phyloP scores from a whole-genome alignment of 2,888 invertebrate species.

The Hypomecis atomaria region DNA sequence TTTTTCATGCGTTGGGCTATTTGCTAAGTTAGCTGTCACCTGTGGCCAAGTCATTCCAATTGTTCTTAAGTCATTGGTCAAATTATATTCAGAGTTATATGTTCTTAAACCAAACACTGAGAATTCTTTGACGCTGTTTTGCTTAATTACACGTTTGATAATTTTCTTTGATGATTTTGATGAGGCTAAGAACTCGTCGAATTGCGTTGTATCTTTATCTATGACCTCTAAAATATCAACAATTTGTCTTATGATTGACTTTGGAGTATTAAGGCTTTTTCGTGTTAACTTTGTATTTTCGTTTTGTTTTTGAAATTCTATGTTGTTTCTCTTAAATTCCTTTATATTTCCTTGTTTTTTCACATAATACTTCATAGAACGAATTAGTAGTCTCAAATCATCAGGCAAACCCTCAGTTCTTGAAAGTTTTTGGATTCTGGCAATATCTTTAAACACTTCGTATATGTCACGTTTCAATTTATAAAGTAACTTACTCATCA shows the following conservation, averaged over 20 bases:
- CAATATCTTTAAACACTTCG: slow-evolving; percentile 60
- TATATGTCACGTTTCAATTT: slow-evolving; percentile 66
- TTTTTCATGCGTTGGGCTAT: slow-evolving; percentile 48
- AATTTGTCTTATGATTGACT: slow-evolving; percentile 45
- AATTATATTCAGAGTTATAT: slow-evolving; percentile 53
- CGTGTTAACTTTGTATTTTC: background rate
- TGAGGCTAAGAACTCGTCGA: slow-evolving; percentile 51
- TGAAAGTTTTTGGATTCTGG: slow-evolving; percentile 52
- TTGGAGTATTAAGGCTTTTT: slow-evolving; percentile 8
- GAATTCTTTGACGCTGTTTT: slow-evolving; percentile 50
- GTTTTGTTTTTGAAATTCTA: slow-evolving; percentile 19
- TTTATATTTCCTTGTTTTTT: slow-evolving; percentile 44
- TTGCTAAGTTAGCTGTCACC: slow-evolving; percentile 45
- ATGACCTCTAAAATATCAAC: slow-evolving; percentile 55
- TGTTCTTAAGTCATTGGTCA: slow-evolving; percentile 53
- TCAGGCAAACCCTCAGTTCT: slow-evolving; percentile 46
- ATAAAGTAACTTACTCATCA: slow-evolving; percentile 49
- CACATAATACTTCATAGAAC: slow-evolving; percentile 59
- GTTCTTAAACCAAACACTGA: slow-evolving; percentile 40
- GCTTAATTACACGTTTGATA: slow-evolving; percentile 56
- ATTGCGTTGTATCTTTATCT: slow-evolving; percentile 49
- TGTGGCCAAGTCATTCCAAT: slow-evolving; percentile 59
- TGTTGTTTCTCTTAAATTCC: slow-evolving; percentile 14
- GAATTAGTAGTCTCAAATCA: slow-evolving; percentile 55
- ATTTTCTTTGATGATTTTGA: slow-evolving; percentile 53